Conservation (phyloP, 2,888 invertebrate genomes). For the Erpobdella octoculata region DNA sequence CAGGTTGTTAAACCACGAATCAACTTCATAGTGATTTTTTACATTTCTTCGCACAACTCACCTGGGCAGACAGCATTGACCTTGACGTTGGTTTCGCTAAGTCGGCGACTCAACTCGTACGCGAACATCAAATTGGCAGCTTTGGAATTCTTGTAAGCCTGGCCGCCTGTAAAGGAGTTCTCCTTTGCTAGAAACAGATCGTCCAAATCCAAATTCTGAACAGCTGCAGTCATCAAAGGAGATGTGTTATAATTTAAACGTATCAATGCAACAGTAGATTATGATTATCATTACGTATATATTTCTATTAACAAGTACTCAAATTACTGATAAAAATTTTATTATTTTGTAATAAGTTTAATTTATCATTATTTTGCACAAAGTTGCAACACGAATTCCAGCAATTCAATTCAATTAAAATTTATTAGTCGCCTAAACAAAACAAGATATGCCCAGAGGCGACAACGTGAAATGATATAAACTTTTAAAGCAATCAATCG, state of each 20-base stretch:
- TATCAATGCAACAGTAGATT: no score
- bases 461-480: no score
- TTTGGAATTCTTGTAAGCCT: conserved; percentile 47
- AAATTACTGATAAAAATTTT: no score
- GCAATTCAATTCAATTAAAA: no score
- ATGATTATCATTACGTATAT: background rate
- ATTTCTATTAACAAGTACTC: background rate
- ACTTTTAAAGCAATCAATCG: no score
- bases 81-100: conserved; percentile 42
- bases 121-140: conserved; percentile 42
- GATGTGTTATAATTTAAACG: background rate
- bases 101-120: conserved; percentile 40
- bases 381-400: no score
- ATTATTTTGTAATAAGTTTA: no score
- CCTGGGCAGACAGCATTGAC: conserved; percentile 44
- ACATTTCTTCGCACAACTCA: conserved; percentile 26
- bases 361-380: no score
- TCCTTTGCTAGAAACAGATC: conserved; percentile 42
- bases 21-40: background rate
- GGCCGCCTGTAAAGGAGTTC: conserved; percentile 40
- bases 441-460: no score
- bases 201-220: conserved; percentile 41
- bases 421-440: no score
- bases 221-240: conserved; percentile 31
- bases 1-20: background rate